Evolutionary conservation across 2,888 invertebrate species (phyloP), one percentile per base, ranked within the genome.

Genomic region (Muscina levida): DNA sequence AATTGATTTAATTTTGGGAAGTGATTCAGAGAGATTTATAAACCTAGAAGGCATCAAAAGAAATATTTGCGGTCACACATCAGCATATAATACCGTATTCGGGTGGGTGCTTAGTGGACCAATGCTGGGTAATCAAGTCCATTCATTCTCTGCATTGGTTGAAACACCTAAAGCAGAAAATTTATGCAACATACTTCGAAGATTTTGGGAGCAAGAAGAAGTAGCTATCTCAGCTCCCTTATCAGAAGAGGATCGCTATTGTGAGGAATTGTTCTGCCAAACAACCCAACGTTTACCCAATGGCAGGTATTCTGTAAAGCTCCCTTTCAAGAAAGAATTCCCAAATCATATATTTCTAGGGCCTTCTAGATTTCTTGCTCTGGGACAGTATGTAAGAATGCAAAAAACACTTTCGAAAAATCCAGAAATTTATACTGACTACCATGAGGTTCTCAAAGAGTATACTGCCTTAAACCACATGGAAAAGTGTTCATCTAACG

Each of bases 391-490:
- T 8, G 1, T 37, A 1, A 13, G 39, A 59, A 59, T 59, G 59
- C 17, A 59, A 19, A 1, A 57, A 17, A 17, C 39, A 10, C 31
- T 39, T 15, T 39, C 31, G 2, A 59, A 59, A 39, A 8, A 37
- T 11, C 39, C 17, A 37, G 37, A 59, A 2, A 31, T 39, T 6
- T 0, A 39, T 17, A 37, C 37, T 2, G 19, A 39, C 13, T 39
- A 39, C 39, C 13, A 59, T 57, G 48, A 19, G 0, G 59, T 74
- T 39, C 22, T 77, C 1, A 11, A 73, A 1, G 76, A 80, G 42
- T 77, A 80, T 11, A 10, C 73, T 5, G 22, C 57, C 1, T 48
- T 80, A 3, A n/a, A 62, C 13, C 81, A 77, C 22, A 73, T 74
- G 74, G 72, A 77, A 13, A 15, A 51, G 53, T 46, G 37, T 5